Evolutionary conservation across 2,888 invertebrate genomes (phyloP).

Genomic region (Drosophila subquinaria): DNA sequence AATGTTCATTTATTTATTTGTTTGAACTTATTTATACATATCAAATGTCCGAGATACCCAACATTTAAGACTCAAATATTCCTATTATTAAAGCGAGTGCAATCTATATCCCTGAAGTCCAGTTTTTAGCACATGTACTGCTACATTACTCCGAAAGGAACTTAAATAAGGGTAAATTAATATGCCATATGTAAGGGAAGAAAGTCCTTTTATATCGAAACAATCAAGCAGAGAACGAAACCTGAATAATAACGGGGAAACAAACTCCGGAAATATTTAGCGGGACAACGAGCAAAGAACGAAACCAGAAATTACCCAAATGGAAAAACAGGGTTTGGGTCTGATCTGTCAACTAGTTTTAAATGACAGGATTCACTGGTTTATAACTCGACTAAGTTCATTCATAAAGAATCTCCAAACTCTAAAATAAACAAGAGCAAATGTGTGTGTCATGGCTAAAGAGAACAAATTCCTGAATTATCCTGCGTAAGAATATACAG

Average conservation of each 20-base stretch:
- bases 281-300: not conserved
- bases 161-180: not conserved
- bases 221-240: not conserved
- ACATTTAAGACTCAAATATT: not conserved
- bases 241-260: not conserved
- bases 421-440: not conserved
- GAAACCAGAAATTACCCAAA: not conserved
- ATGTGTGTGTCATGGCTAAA: not conserved
- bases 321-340: not conserved
- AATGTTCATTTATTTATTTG: too few species aligned
- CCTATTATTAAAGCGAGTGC: not conserved
- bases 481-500: not conserved
- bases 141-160: constrained; percentile 28
- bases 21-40: too few species aligned
- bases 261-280: not conserved
- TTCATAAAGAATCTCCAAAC: too few species aligned
- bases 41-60: not conserved
- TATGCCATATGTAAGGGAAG: too few species aligned
- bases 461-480: not conserved
- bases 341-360: not conserved
- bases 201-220: too few species aligned
- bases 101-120: too few species aligned
- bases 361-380: not conserved
- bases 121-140: constrained; percentile 1
- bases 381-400: not conserved